These are phyloP conservation scores for Trichopria drosophilae DNA, from an alignment of 2,888 invertebrate species.

Conservation along the genomic window DNA sequence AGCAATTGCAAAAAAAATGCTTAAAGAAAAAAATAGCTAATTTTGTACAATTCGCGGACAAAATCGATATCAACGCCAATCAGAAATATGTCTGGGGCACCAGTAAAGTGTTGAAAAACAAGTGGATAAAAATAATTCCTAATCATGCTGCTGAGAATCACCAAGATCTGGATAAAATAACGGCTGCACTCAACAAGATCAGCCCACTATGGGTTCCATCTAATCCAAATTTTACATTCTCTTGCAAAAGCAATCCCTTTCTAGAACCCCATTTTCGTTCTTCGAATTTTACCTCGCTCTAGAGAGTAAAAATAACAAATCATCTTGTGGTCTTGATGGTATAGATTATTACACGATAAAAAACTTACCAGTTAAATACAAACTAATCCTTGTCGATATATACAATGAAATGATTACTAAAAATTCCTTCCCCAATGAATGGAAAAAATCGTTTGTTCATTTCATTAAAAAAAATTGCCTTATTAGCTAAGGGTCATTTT, in stretches of 20 bases:
- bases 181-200: neutral
- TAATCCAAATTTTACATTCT: neutral
- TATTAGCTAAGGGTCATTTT: too few relatives aligned
- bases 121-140: too few relatives aligned
- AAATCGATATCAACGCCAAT: constrained; percentile 10
- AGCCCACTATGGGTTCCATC: neutral
- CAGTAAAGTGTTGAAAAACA: constrained; percentile 5
- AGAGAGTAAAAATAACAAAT: neutral
- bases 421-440: neutral
- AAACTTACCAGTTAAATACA: constrained; percentile 1
- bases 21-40: constrained; percentile 23
- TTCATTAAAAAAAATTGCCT: too few relatives aligned
- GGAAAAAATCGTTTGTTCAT: too few relatives aligned
- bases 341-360: constrained; percentile 5
- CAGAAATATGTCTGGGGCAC: constrained; percentile 11
- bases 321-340: constrained; percentile 7
- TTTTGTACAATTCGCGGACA: constrained; percentile 10
- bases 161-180: neutral
- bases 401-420: constrained; percentile 5
- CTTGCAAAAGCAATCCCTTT: neutral
- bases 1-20: too few relatives aligned
- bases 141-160: constrained; percentile 3
- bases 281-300: constrained; percentile 5
- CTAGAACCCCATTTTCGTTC: neutral
- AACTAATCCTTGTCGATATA: constrained; percentile 4